Evolutionary conservation across 2,113 vertebrate genomes (phyloP), one percentile per base, ranked within the genome.

Genomic region (Suricata suricatta): DNA sequence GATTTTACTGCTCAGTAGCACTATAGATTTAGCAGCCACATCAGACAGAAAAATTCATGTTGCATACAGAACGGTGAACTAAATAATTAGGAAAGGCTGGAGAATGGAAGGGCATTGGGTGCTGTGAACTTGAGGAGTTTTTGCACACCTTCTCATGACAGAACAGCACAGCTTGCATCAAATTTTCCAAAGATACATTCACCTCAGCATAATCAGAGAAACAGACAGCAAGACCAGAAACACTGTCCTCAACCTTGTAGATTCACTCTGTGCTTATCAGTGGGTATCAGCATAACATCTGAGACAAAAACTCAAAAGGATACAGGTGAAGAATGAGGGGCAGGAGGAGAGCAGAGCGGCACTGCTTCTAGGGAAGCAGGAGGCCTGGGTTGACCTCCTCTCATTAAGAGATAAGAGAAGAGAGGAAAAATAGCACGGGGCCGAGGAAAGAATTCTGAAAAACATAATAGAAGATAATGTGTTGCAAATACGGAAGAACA

Each of bases 351-450:
- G n/a, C 47, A 64, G 86, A 92, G 95, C 17, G 0, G 81, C 4
- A 0, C 77, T 83, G 35, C 66, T 86, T 14, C 38, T 5, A 16
- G 25, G 41, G 27, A 90, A 68, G 38, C n/a, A 1, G 0, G 14
- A 92, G 16, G n/a, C 35, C 63, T 79, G 60, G 15, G 23, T 0
- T 91, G 71, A 93, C 12, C 41, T 64, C 88, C 57, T 69, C 93
- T 97, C 92, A 93, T 93, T 97, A 89, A 76, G 96, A 90, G 60
- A 77, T 13, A 44, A 95, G 1, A 11, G 4, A 74, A 68, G 25
- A 79, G 38, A 88, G 33, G 47, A 77, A 83, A 89, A 92, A 44
- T 3, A 87, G 52, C 68, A 74, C 3, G 47, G 35, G 47, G 68
- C 44, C 72, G 33, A 27, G 16, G 41, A 41, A 81, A 25, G 85